These are phyloP conservation scores for Sorex fumeus DNA, from an alignment of 2,113 vertebrate species.

Conservation along the genomic window DNA sequence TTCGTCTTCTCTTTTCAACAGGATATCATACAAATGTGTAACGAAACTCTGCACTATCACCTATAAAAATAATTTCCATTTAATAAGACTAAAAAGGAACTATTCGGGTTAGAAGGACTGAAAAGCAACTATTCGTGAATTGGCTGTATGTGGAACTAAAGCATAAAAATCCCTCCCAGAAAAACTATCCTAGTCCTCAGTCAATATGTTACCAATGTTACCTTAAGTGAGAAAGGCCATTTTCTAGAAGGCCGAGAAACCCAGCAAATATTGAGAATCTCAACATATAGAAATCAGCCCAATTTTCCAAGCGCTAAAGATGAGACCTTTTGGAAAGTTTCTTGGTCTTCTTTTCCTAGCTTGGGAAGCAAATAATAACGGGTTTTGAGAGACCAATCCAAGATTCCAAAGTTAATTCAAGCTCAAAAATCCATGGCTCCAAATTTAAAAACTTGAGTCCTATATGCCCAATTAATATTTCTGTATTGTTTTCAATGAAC, in stretches of 20 bases:
- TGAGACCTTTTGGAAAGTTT: neutral
- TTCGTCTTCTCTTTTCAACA: neutral
- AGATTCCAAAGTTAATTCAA: neutral
- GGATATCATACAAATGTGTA: neutral
- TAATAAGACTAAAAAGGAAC: conserved; percentile 48
- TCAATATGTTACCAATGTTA: neutral
- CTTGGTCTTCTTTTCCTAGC: conserved; percentile 12
- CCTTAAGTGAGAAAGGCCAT: neutral
- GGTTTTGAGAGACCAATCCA: neutral
- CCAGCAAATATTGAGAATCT: neutral
- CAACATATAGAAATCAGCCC: neutral
- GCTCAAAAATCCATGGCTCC: neutral
- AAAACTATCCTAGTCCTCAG: neutral
- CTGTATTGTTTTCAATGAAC: neutral
- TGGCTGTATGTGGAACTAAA: neutral
- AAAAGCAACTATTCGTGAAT: neutral
- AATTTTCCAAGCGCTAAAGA: neutral
- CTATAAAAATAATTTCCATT: conserved; percentile 1
- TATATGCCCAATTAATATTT: too few relatives aligned
- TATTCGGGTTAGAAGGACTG: neutral
- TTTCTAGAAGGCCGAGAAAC: neutral
- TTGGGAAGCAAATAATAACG: neutral
- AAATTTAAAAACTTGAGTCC: neutral
- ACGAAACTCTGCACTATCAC: neutral
- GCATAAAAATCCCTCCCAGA: neutral